phyloP scores from a whole-genome alignment of 2,797 vertebrate species.

The Anguilla anguilla region DNA sequence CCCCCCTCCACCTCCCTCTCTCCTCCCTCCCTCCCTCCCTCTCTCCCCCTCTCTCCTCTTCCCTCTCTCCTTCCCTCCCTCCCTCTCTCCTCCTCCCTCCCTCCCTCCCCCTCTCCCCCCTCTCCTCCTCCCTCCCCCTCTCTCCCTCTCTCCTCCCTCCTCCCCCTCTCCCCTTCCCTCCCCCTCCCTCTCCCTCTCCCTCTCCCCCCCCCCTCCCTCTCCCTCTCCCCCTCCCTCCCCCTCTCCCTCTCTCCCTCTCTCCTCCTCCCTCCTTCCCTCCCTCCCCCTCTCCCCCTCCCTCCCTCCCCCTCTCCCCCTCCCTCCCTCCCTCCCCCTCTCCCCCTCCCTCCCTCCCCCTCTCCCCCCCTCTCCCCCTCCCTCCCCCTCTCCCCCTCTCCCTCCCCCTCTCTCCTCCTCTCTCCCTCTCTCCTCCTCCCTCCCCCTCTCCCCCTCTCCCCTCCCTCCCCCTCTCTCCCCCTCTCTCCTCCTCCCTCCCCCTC shows the following conservation, averaged over 20 bases:
- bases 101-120: too few species aligned
- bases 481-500: too few species aligned
- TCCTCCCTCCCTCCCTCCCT: not conserved
- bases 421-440: not conserved
- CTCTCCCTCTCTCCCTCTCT: not conserved
- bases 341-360: not conserved
- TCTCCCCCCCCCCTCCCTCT: not conserved
- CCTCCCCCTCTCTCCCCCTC: not conserved
- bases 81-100: not conserved
- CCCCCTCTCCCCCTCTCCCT: too few species aligned
- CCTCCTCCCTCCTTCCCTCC: not conserved
- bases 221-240: not conserved
- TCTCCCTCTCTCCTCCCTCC: not conserved
- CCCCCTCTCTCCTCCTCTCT: not conserved
- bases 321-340: not conserved
- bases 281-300: too few species aligned
- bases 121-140: too few species aligned
- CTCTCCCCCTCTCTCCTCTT: not conserved
- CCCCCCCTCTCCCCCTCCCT: not conserved
- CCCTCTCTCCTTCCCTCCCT: too few species aligned
- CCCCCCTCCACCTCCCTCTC: not conserved
- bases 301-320: not conserved
- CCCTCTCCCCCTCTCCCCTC: not conserved
- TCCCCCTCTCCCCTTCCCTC: not conserved
- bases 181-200: not conserved